Conservation (phyloP, 2,888 invertebrate species). For the Chalcis sispes region DNA sequence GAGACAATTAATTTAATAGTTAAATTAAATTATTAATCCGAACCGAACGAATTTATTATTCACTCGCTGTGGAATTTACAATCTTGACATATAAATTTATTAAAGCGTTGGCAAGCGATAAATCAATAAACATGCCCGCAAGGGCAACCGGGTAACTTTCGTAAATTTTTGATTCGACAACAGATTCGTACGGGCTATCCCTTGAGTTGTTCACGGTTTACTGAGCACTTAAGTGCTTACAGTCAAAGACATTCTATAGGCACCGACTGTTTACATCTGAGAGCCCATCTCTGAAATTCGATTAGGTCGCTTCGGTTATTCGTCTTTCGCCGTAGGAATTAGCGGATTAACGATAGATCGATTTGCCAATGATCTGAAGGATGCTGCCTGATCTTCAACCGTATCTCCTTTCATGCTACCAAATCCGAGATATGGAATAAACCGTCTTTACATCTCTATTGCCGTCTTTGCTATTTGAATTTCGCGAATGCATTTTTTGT, state of each 20-base stretch:
- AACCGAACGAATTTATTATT: no score
- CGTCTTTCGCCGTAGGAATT: background rate
- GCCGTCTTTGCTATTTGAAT: no score
- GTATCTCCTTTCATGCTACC: background rate
- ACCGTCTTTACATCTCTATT: no score
- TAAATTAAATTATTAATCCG: no score
- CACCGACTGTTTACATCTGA: conserved; percentile 2
- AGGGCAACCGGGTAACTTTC: no score
- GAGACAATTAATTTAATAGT: no score
- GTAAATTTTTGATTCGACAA: background rate
- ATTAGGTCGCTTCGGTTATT: conserved; percentile 20
- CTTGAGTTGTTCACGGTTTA: conserved; percentile 1
- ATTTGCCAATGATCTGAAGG: conserved; percentile 16
- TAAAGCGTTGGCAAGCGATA: no score
- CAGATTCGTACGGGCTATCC: conserved; percentile 5
- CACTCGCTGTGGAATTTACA: no score
- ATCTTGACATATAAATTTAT: no score
- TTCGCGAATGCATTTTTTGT: no score
- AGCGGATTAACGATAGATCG: conserved; percentile 15
- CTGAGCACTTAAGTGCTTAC: conserved; percentile 6
- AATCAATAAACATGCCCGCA: no score
- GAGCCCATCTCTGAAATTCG: conserved; percentile 13
- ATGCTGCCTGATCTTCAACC: background rate
- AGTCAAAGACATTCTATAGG: conserved; percentile 14
- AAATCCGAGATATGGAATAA: background rate